phyloP scores from a whole-genome alignment of 1,140 invertebrate species.

The Lordiphosa collinella region DNA sequence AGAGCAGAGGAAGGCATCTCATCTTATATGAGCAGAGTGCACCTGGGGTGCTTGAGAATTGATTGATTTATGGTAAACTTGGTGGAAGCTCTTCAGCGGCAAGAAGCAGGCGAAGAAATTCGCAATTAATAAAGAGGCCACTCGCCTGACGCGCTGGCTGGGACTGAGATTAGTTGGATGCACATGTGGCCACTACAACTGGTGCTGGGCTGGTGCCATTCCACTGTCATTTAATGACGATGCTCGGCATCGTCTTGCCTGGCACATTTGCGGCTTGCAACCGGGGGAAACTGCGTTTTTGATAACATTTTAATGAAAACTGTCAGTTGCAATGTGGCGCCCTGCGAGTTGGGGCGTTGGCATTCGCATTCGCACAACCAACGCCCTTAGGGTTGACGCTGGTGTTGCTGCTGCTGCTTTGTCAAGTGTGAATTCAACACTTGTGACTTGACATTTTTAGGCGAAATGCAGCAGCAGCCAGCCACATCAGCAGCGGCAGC shows the following conservation, averaged over 20 bases:
- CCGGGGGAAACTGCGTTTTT: constrained; percentile 58
- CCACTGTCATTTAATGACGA: constrained; percentile 29
- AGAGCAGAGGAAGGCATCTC: constrained; percentile 3
- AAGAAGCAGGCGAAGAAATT: constrained; percentile 8
- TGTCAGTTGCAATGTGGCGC: constrained; percentile 58
- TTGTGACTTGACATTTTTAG: constrained; percentile 77
- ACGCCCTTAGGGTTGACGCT: constrained; percentile 28
- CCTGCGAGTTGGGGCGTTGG: constrained; percentile 27
- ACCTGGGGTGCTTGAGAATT: constrained; percentile 15
- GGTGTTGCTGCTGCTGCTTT: constrained; percentile 47
- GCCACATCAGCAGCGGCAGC: constrained; percentile 25
- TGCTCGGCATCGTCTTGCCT: constrained; percentile 19
- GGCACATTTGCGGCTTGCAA: constrained; percentile 45
- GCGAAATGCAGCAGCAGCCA: constrained; percentile 44
- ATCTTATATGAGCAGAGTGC: constrained; percentile 3
- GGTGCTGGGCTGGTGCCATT: not conserved
- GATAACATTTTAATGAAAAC: constrained; percentile 78
- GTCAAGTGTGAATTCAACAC: constrained; percentile 77
- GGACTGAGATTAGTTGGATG: constrained; percentile 39
- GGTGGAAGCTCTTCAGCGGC: not conserved
- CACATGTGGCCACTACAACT: too few species aligned
- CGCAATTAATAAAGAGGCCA: constrained; percentile 57
- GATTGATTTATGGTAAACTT: constrained; percentile 31
- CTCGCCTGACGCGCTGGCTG: not conserved
- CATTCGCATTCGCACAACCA: constrained; percentile 23